Evolutionary conservation across 2,888 invertebrate species (phyloP).

Genomic region (Lasioglossum lativentre): DNA sequence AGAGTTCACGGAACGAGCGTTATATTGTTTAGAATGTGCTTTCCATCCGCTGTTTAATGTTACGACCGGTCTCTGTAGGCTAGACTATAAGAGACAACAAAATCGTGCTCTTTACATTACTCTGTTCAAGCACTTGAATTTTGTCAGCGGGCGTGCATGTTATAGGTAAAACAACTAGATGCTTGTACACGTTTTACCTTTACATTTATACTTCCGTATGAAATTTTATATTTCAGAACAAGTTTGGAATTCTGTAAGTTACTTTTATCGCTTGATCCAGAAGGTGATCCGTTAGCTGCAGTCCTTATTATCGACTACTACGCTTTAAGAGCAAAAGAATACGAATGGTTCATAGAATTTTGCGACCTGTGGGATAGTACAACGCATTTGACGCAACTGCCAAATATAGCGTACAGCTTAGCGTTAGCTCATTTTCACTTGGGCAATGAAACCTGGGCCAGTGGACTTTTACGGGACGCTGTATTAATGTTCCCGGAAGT

Average conservation of each 20-base stretch:
- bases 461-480: slow-evolving; percentile 90
- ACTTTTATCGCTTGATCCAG: slow-evolving; percentile 91
- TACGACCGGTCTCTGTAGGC: slow-evolving; percentile 89
- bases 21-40: slow-evolving; percentile 91
- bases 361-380: slow-evolving; percentile 87
- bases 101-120: slow-evolving; percentile 93
- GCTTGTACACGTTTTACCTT: neutral
- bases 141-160: slow-evolving; percentile 92
- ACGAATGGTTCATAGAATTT: slow-evolving; percentile 89
- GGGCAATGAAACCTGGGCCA: slow-evolving; percentile 85
- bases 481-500: slow-evolving; percentile 93
- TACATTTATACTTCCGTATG: neutral
- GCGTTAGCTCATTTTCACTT: slow-evolving; percentile 90
- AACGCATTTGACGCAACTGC: slow-evolving; percentile 91
- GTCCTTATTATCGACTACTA: slow-evolving; percentile 93
- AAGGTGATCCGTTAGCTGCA: slow-evolving; percentile 91
- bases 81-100: slow-evolving; percentile 92
- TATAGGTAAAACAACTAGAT: slow-evolving; percentile 83
- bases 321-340: slow-evolving; percentile 91
- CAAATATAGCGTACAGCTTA: slow-evolving; percentile 94
- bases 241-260: slow-evolving; percentile 95
- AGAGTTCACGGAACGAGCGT: slow-evolving; percentile 91
- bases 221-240: slow-evolving; percentile 86
- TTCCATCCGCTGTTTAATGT: slow-evolving; percentile 93
- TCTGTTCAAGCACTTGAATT: slow-evolving; percentile 92